Evolutionary conservation across 2,888 invertebrate genomes (phyloP), one percentile per base, ranked within the genome.

Genomic region (Polyommatus iphigenia): DNA sequence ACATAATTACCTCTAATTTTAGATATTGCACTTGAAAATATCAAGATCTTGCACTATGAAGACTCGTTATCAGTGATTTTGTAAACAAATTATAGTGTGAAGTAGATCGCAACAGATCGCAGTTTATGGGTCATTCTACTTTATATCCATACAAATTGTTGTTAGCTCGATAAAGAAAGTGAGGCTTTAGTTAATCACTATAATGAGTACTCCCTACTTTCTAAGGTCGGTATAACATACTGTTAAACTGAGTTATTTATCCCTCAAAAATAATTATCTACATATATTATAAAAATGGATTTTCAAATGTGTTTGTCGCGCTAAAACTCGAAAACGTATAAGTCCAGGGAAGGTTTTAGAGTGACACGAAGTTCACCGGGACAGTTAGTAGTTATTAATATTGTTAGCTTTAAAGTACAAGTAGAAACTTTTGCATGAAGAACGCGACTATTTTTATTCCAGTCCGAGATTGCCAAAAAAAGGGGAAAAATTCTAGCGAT

Each of bases 81-180:
- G 78, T 81, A 83, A 83, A 85, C 83, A 83, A 84, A 85, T 87
- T 85, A 86, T 76, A 79, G 81, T 84, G 87, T 81, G 86, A 91
- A 94, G 87, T 92, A 92, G 93, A 91, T 89, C 93, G 91, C 89
- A 86, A 92, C 92, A 89, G 90, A 92, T 91, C 87, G 85, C 85
- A 78, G 89, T 89, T 91, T 90, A 90, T 90, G 87, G 92, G 90
- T 90, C 91, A 90, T 83, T 83, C 84, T 84, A 87, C 89, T 89
- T 87, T 87, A 85, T 81, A 83, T 80, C 82, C 81, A 82, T 82
- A 81, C 81, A 83, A 83, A 84, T 83, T 82, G 83, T 83, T 83
- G 81, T 82, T 83, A 82, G 79, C 72, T 82, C 80, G 80, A 79
- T 81, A 83, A 88, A 88, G 88, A 89, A 86, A 88, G 88, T 86